Conservation (phyloP, 2,888 invertebrate genomes). For the Tholera decimalis region DNA sequence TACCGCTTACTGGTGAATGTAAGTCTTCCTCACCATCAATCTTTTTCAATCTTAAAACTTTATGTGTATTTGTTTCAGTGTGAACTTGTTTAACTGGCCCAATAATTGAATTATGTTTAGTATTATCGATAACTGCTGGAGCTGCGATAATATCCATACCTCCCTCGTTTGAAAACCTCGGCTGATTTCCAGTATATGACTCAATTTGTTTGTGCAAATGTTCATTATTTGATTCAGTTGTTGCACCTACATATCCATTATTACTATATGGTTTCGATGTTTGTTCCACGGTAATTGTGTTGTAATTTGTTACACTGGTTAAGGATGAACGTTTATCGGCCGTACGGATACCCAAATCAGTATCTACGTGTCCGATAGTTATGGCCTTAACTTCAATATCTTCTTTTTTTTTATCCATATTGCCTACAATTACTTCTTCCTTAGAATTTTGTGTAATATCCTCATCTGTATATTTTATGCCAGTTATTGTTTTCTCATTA, state of each 20-base stretch:
- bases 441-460: neutral
- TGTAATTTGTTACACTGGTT: neutral
- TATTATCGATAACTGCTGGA: constrained; percentile 19
- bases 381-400: neutral
- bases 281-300: neutral
- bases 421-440: neutral
- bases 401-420: neutral
- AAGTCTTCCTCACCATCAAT: constrained; percentile 2
- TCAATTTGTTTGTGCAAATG: neutral
- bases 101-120: neutral
- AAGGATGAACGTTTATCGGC: constrained; percentile 2
- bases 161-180: neutral
- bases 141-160: constrained; percentile 9
- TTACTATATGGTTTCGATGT: neutral
- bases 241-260: neutral
- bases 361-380: neutral
- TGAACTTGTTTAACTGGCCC: neutral
- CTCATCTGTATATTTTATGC: neutral
- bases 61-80: constrained; percentile 14
- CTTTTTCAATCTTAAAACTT: constrained; percentile 1
- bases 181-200: neutral
- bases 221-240: neutral
- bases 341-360: neutral
- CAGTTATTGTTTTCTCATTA: too few relatives aligned
- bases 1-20: constrained; percentile 12